Base-by-base conservation (phyloP, 2,113 vertebrate genomes). In the Plotosus lineatus region DNA sequence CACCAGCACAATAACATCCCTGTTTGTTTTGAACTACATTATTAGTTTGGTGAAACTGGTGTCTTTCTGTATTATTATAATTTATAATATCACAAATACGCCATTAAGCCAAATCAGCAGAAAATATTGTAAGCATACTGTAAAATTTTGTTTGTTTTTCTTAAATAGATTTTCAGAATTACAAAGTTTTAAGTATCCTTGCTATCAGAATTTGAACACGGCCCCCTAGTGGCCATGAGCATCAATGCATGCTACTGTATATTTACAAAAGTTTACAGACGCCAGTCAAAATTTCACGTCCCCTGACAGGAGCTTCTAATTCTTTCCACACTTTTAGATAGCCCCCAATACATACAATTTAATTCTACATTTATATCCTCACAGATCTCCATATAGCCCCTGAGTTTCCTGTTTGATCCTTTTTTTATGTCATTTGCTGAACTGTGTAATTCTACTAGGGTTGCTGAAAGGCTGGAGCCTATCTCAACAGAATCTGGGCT, bases 151-250 rank as follows among this genome's bases (percentile, higher is more conserved):
- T 19, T 19, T 58, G 26, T 10, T 63, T 48, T 48, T 26, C 12
- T 3, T 48, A 7, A 48, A 14, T 17, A 28, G 28, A 73, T 19
- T n/a, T n/a, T n/a, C n/a, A n/a, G n/a, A n/a, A n/a, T n/a, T n/a
- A n/a, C 10, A 33, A 3, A 33, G 28, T 36, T 51, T 6, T 10
- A 23, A 36, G 17, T 33, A 33, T 26, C 8, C 1, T 1, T 51
- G 12, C 36, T 36, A 4, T 21, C 1, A 33, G 17, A 7, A n/a
- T 50, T 9, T 12, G 26, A 68, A 40, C 21, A 7, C 1, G 0
- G 26, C 50, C 50, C 56, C 46, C 69, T 75, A 15, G 79, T 65
- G 79, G 69, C 14, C 58, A 53, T 33, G 23, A 65, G 3, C 50
- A 17, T 21, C 48, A 75, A 23, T 74, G 26, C 69, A 73, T 36